Conservation (phyloP, 2,797 vertebrate species). For the Hirundo rustica region DNA sequence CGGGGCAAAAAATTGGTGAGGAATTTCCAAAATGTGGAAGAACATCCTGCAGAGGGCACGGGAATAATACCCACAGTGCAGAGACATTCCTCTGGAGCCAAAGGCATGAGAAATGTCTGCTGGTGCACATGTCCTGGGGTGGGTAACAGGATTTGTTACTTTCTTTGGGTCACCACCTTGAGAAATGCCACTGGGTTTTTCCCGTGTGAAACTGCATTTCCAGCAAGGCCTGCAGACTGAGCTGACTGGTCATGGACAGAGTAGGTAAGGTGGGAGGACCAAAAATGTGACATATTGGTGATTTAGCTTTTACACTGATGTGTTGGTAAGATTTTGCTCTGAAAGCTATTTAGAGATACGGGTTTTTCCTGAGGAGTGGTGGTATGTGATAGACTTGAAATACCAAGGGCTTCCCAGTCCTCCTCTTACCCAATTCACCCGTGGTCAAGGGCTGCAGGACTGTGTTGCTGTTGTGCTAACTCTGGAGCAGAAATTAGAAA, state of each 20-base stretch:
- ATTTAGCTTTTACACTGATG: neutral
- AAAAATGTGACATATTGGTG: neutral
- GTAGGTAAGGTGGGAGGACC: neutral
- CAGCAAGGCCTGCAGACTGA: neutral
- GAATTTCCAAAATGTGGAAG: neutral
- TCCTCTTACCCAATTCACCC: neutral
- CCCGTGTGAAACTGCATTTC: neutral
- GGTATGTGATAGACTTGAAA: neutral
- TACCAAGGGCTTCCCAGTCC: neutral
- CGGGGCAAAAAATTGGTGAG: neutral
- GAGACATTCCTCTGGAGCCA: neutral
- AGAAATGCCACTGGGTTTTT: neutral
- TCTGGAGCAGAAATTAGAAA: neutral
- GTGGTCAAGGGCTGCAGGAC: neutral
- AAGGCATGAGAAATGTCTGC: neutral
- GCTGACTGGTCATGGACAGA: neutral
- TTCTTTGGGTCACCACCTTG: neutral
- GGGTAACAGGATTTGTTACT: neutral
- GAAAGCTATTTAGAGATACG: neutral
- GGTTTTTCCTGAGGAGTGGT: neutral
- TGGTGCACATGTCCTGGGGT: neutral
- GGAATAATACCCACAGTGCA: neutral
- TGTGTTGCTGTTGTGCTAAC: neutral
- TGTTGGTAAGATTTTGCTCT: neutral
- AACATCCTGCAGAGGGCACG: neutral